A percentile compares a stretch with the other conserved stretches of the same genome.
These are phyloP conservation scores for Rostratula benghalensis DNA, from an alignment of 2,113 vertebrate genomes.

Conservation along the genomic window DNA sequence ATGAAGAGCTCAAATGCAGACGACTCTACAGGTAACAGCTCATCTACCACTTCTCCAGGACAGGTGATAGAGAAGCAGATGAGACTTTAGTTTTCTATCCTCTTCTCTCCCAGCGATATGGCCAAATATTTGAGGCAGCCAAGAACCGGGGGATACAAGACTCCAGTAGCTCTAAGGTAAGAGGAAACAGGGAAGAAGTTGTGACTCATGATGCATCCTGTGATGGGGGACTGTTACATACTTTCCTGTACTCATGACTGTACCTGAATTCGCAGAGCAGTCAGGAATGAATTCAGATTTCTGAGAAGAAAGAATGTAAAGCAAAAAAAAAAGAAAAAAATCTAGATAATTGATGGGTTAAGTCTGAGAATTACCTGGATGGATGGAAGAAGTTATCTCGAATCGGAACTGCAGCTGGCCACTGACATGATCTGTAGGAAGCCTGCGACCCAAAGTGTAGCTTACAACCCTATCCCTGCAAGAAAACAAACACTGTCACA, in stretches of 20 bases:
- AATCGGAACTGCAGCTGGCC: constrained; percentile 97
- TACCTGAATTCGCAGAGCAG: neutral
- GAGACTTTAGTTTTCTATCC: neutral
- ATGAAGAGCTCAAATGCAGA: neutral
- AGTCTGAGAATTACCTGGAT: constrained; percentile 84
- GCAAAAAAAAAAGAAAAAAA: neutral
- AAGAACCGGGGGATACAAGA: neutral
- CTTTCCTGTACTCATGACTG: neutral
- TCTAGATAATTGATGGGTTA: neutral
- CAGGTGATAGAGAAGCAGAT: neutral
- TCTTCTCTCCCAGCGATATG: neutral
- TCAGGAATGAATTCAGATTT: neutral
- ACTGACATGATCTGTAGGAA: constrained; percentile 97
- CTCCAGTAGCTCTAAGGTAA: neutral
- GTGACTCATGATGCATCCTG: neutral
- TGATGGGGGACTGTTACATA: neutral
- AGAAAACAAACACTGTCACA: constrained; percentile 62
- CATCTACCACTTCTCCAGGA: neutral
- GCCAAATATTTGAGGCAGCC: neutral
- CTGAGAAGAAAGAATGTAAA: neutral
- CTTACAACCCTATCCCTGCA: constrained; percentile 93
- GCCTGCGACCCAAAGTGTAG: constrained; percentile 91
- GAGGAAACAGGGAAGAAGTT: neutral
- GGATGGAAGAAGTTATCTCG: constrained; percentile 94
- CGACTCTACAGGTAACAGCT: neutral